These are phyloP conservation scores for Drosophila falleni DNA, from an alignment of 2,888 invertebrate species.

Conservation along the genomic window DNA sequence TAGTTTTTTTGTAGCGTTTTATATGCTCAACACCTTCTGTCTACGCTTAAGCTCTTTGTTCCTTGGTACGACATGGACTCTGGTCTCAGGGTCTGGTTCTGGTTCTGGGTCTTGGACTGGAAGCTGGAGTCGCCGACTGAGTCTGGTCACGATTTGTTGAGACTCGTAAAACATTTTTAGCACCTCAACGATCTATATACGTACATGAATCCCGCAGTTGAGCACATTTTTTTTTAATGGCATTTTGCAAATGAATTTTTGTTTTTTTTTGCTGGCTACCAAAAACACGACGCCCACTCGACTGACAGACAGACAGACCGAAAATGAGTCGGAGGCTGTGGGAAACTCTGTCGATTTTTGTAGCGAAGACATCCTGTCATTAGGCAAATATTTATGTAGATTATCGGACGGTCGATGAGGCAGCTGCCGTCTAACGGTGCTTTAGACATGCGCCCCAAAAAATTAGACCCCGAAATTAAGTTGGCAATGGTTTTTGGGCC, in stretches of 20 bases:
- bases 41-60: constrained; percentile 39
- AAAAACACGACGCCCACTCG: constrained; percentile 72
- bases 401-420: constrained; percentile 47
- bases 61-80: constrained; percentile 18
- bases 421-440: constrained; percentile 68
- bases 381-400: constrained; percentile 79
- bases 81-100: constrained; percentile 45
- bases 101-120: neutral
- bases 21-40: constrained; percentile 75
- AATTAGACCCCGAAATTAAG: constrained; percentile 67
- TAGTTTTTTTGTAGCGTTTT: constrained; percentile 47
- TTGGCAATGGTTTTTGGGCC: constrained; percentile 26
- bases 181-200: constrained; percentile 70
- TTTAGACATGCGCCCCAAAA: constrained; percentile 29
- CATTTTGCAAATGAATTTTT: constrained; percentile 45
- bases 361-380: constrained; percentile 71
- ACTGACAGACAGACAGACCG: neutral
- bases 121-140: constrained; percentile 50
- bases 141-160: constrained; percentile 82
- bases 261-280: constrained; percentile 51
- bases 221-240: constrained; percentile 62
- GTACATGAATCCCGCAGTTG: constrained; percentile 45
- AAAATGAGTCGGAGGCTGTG: constrained; percentile 47
- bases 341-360: constrained; percentile 53
- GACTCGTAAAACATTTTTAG: constrained; percentile 83